Base-by-base conservation (phyloP, 1,140 invertebrate genomes). In the Lutraria rhynchaena region DNA sequence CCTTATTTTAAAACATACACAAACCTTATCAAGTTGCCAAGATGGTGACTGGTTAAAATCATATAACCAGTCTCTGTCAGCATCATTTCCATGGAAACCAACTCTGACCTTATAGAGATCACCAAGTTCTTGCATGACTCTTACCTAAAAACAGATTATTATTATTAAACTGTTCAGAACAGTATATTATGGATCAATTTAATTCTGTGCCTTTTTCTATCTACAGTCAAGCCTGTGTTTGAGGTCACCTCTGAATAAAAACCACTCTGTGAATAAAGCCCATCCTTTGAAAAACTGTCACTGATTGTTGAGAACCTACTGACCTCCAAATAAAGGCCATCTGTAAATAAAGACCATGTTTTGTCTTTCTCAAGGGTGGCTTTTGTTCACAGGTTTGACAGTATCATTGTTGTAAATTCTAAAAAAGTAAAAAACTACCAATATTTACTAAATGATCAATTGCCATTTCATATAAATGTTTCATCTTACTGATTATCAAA, bases 21-120 rank as follows among this genome's bases (percentile, higher is more conserved):
- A 84, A 55, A 90, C 89, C 83, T 87, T 85, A 19, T 89, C 85
- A 24, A 90, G 49, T 80, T 76, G 85, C 89, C 89, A 90, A 37
- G 83, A 67, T 65, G 78, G 70, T 51, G 78, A 63, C 31, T 73
- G 49, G 3, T 44, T 29, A 41, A 78, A 63, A 61, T 85, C 81
- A 24, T 81, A 44, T 46, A 85, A 80, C 89, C 89, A 87, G 49
- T 87, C 33, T 70, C 55, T 61, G 41, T 82, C 80, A 51, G 76
- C 58, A 13, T 71, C 78, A 60, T 87, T 81, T 82, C 87, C 87
- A 63, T 85, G 82, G 46, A 87, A 83, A 37, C 88, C 89, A 74
- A 90, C 76, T 1, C 89, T 80, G 1, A 90, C 78, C 76, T 90
- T 90, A 70, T 89, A 89, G 15, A 89, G 58, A 53, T 84, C 75